These are phyloP conservation scores for Drosophila cracens DNA, from an alignment of 2,888 invertebrate species.

Conservation along the genomic window DNA sequence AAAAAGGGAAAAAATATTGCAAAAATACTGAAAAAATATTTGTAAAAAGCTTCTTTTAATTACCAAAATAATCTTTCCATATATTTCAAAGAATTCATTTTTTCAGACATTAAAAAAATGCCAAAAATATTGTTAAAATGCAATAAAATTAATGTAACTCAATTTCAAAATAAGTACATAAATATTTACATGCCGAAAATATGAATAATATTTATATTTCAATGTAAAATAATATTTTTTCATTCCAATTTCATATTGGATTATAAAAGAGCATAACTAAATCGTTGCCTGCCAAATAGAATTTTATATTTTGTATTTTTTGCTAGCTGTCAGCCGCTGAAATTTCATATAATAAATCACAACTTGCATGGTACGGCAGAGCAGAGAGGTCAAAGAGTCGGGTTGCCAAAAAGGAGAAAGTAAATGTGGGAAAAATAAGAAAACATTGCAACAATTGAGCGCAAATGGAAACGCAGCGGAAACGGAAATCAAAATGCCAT, in stretches of 20 bases:
- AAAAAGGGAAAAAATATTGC: not conserved
- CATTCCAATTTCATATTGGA: not conserved
- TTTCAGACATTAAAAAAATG: no score
- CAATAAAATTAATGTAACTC: no score
- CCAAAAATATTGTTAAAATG: no score
- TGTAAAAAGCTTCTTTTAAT: no score
- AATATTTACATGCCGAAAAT: no score
- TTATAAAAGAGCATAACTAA: slow-evolving; percentile 8
- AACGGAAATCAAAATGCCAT: slow-evolving; percentile 68
- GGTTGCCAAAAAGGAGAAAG: slow-evolving; percentile 1
- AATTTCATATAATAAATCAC: slow-evolving; percentile 70
- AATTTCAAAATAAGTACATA: no score
- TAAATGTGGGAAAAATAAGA: not conserved
- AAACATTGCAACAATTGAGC: slow-evolving; percentile 54
- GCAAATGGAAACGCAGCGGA: slow-evolving; percentile 53
- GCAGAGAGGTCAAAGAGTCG: slow-evolving; percentile 25
- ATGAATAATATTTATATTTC: not conserved
- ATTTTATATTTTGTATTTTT: slow-evolving; percentile 10
- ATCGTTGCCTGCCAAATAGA: not conserved
- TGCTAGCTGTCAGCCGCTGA: slow-evolving; percentile 14
- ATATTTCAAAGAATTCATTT: no score
- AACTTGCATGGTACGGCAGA: slow-evolving; percentile 36
- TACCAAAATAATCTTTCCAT: not conserved
- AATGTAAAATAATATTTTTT: not conserved
- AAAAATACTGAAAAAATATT: not conserved